Base-by-base conservation (phyloP, 2,888 invertebrate species). In the Agrotis puta region DNA sequence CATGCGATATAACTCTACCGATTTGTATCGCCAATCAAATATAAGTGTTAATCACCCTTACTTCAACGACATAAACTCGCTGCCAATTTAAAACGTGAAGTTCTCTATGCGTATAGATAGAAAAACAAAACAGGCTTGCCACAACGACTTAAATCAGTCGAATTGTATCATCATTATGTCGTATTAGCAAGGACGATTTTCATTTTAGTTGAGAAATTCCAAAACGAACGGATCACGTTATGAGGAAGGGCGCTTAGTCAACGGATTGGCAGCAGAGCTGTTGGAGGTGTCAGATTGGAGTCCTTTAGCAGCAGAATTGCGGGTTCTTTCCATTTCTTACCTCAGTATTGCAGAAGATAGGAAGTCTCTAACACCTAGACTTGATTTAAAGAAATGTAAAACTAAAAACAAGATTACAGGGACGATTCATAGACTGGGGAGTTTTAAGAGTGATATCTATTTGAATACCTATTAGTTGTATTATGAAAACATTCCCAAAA, bases 351-450 rank as follows among this genome's bases (percentile, higher is more conserved):
- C 75, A 72, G 71, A 54, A 71, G 20, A n/a, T 4, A 9, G 9
- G 51, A 53, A 45, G 24, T 59, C 50, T 16, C 7, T n/a, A 24
- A 18, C 20, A 53, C 16, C 57, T 24, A 11, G 0, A 56, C 24
- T 22, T 24, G 61, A 20, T 43, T 24, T 53, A 50, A 50, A 33
- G 22, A 64, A 47, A 57, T 74, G 54, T 56, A 20, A n/a, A 48
- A 39, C 39, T 74, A 75, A 63, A 58, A 62, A 59, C 75, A 63
- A 59, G 39, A 63, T 24, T 77, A 77, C 77, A 77, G 77, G 75
- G 81, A 77, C 33, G 63, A 50, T 14, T 4, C 22, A 58, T 58
- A 80, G 76, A 67, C 64, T 76, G 74, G 58, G 18, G 39, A 20
- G 6, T 59, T 54, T 54, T 22, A 79, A n/a, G 45, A 65, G n/a